Evolutionary conservation across 2,797 vertebrate species (phyloP), one percentile per base, ranked within the genome.

Genomic region (Silurus lanzhouensis): DNA sequence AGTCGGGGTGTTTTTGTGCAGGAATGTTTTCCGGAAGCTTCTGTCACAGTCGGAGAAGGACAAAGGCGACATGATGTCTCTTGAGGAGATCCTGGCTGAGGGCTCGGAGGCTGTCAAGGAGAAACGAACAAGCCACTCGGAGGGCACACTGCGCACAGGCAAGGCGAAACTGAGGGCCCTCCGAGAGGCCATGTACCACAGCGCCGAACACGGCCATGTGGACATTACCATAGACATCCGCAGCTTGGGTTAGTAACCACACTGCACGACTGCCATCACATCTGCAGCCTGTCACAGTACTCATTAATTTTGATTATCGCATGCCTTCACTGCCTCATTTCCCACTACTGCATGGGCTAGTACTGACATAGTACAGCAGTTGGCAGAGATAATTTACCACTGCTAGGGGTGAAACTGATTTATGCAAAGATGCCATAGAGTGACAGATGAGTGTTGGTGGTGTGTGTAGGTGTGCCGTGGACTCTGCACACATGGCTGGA

Each of bases 181-280:
- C 92, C 95, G 94, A 92, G 96, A 96, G 93, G 95, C 96, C 94
- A 95, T 96, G 94, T 96, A 96, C 94, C 96, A 96, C 93, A 96
- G 96, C 87, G 94, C 95, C 88, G 95, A 96, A 90, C 95, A 96
- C 89, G 95, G 95, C 92, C 94, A 96, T 91, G 95, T 96, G 93
- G 95, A 96, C 94, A 96, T 96, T 94, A 95, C 95, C 94, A 94
- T 96, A 93, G 95, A 96, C 93, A 95, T 96, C 94, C 95, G 95
- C 93, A 95, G 94, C 93, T 95, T 95, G 92, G 95, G 95, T 96
- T 93, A 95, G 95, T 89, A 87, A 82, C 57, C 78, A 89, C 89
- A 88, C 83, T 88, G 87, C 89, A 90, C 87, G 85, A 76, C 95
- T 93, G 94, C 94, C 94, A 94, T 95, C 95, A 96, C 93, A 95